A percentile compares a stretch with the other conserved stretches of the same genome.
phyloP scores from a whole-genome alignment of 64 coral and sea anemone genomes.

The Porites lutea region DNA sequence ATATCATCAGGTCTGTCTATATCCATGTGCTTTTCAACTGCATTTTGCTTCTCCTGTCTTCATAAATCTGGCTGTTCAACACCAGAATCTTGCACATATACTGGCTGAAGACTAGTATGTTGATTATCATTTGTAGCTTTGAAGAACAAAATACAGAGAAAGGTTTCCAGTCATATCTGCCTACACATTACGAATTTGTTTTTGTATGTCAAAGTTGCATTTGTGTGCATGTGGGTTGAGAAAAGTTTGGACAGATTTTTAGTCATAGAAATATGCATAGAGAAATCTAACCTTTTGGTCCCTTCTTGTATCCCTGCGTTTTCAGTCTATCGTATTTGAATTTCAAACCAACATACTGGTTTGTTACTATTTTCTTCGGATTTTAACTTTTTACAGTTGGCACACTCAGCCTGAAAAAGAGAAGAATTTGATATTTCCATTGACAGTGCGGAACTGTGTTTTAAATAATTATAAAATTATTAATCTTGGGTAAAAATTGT shows the following conservation, averaged over 20 bases:
- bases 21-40: background rate
- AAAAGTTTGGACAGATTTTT: background rate
- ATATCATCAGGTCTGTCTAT: background rate
- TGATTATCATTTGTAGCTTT: too few species aligned
- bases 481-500: too few species aligned
- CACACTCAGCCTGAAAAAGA: background rate
- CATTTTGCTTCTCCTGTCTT: background rate
- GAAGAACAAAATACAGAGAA: background rate
- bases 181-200: background rate
- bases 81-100: background rate
- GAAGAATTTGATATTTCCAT: background rate
- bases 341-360: background rate
- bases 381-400: background rate
- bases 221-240: background rate
- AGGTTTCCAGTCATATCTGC: background rate
- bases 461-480: too few species aligned
- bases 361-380: background rate
- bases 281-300: background rate
- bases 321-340: background rate
- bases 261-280: background rate
- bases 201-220: background rate
- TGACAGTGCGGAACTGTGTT: too few species aligned
- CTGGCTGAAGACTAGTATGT: background rate
- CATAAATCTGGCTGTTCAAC: background rate
- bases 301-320: background rate